Conservation (phyloP, 2,888 invertebrate genomes). For the Chaetogeoica ovagalla region DNA sequence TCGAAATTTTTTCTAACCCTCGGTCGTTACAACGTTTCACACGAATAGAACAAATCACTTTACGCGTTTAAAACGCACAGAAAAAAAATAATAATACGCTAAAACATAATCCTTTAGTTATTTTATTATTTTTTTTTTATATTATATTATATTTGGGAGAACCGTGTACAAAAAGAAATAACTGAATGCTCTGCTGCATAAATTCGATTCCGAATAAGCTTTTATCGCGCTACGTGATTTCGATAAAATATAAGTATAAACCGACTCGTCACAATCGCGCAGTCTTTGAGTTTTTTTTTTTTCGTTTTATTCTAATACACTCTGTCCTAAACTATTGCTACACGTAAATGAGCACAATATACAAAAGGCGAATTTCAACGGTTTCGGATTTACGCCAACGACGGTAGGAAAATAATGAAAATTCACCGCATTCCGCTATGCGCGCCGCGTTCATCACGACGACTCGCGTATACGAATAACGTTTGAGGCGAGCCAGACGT, state of each 20-base stretch:
- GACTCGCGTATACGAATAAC: conserved; percentile 20
- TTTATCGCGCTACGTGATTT: conserved; percentile 15
- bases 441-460: neutral
- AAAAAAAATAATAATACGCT: no score
- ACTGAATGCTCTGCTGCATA: neutral
- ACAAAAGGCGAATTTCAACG: neutral
- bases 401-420: neutral
- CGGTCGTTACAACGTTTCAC: no score
- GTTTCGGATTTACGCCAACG: neutral
- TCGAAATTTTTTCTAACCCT: no score
- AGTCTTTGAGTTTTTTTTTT: neutral
- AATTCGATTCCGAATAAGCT: neutral
- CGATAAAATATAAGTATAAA: neutral
- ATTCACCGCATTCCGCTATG: neutral
- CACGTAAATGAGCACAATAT: neutral
- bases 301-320: neutral
- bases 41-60: no score
- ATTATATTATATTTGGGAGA: neutral
- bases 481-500: conserved; percentile 24
- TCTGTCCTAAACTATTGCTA: neutral
- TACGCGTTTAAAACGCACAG: no score
- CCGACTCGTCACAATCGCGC: neutral
- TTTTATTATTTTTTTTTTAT: no score
- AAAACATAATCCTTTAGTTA: no score
- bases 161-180: neutral